phyloP scores from a whole-genome alignment of 2,888 invertebrate species.

The Enchytraeus crypticus region DNA sequence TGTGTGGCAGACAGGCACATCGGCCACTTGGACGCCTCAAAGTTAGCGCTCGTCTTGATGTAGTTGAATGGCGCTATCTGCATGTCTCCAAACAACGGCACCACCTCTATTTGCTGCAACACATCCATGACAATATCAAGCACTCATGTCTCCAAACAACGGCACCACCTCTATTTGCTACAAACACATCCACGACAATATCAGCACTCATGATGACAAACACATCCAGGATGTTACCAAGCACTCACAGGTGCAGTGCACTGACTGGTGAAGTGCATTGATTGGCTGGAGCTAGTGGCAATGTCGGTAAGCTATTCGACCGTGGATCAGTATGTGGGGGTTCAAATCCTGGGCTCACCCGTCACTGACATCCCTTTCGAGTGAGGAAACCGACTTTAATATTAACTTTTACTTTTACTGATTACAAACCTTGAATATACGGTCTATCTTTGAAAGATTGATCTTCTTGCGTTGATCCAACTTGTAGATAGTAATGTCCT shows the following conservation, averaged over 20 bases:
- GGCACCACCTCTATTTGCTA: slow-evolving; percentile 46
- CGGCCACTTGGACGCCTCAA: slow-evolving; percentile 45
- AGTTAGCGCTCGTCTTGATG: slow-evolving; percentile 61
- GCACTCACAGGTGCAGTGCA: no score
- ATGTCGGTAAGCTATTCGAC: no score
- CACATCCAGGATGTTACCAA: no score
- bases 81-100: slow-evolving; percentile 86
- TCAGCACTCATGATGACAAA: slow-evolving; percentile 99
- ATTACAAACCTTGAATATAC: slow-evolving; percentile 82
- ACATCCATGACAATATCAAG: no score
- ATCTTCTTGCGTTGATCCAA: slow-evolving; percentile 92
- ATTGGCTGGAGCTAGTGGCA: no score
- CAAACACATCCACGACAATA: no score
- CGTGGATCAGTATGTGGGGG: no score
- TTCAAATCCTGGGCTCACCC: no score
- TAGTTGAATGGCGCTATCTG: slow-evolving; percentile 98
- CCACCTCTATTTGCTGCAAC: slow-evolving; percentile 42
- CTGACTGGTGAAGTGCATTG: no score
- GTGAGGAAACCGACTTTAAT: no score
- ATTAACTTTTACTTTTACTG: no score
- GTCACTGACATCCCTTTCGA: no score
- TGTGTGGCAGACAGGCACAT: slow-evolving; percentile 59
- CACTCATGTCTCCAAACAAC: slow-evolving; percentile 96
- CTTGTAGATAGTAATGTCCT: slow-evolving; percentile 64
- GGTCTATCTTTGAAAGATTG: slow-evolving; percentile 83